phyloP scores from a whole-genome alignment of 2,888 invertebrate genomes.

The Hetaerina titia region DNA sequence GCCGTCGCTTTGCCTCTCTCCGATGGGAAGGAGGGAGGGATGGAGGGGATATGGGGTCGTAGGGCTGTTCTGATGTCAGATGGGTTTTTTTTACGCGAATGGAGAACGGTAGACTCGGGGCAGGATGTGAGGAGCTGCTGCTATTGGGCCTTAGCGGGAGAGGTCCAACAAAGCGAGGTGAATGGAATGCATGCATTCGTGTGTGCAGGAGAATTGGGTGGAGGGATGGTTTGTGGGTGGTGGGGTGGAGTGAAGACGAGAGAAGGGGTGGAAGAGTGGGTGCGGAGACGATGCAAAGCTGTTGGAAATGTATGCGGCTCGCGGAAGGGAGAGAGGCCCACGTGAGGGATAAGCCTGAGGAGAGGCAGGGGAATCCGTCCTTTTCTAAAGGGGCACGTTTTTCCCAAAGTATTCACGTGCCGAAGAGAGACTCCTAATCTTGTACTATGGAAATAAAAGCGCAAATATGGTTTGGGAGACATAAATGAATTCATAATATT shows the following conservation, averaged over 20 bases:
- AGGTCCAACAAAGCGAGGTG: not conserved
- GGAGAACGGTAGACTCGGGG: not conserved
- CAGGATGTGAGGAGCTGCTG: not conserved
- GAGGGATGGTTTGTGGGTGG: not conserved
- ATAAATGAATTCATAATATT: not conserved
- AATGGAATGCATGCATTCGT: not conserved
- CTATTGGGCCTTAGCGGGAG: not conserved
- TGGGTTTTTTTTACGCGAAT: not conserved
- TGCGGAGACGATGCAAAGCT: not conserved
- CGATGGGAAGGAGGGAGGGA: not conserved
- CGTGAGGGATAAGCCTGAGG: not conserved
- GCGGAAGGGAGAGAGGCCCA: not conserved
- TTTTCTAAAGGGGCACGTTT: not conserved
- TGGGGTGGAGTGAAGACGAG: too few relatives aligned
- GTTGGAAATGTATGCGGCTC: not conserved
- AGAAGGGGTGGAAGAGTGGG: not conserved
- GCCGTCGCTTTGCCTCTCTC: not conserved
- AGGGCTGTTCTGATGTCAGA: not conserved
- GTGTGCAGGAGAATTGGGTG: not conserved
- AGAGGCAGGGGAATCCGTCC: not conserved
- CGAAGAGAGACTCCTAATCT: not conserved
- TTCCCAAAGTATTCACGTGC: not conserved
- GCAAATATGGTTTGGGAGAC: not conserved
- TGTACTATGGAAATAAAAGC: not conserved
- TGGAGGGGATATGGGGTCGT: not conserved